Percentiles rank a stretch among this genome's conserved stretches.
Conservation (phyloP, 2,113 vertebrate genomes). For the Mola mola region DNA sequence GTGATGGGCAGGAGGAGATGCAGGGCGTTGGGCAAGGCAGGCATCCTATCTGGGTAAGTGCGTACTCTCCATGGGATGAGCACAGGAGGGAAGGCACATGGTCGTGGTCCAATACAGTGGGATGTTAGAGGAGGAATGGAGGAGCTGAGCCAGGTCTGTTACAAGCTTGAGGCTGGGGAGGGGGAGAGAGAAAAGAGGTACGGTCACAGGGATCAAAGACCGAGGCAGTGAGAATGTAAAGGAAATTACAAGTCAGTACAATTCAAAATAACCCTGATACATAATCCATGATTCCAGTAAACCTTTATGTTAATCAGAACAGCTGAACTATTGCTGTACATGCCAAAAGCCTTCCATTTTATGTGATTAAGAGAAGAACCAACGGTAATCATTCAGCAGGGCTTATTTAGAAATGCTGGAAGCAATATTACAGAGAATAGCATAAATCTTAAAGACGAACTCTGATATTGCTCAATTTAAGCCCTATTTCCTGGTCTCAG, state of each 20-base stretch:
- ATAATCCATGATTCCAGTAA: conserved; percentile 22
- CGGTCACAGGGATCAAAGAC: conserved; percentile 28
- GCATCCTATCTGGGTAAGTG: conserved; percentile 74
- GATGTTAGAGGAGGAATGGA: conserved; percentile 19
- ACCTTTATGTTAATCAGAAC: conserved; percentile 32
- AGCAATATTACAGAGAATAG: conserved; percentile 9
- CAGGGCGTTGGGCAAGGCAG: conserved; percentile 56
- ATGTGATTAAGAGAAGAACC: neutral
- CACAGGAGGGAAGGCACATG: conserved; percentile 28
- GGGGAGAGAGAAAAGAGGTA: neutral
- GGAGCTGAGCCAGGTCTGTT: conserved; percentile 34
- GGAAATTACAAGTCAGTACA: conserved; percentile 17
- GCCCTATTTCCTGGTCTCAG: no score
- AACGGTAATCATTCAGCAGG: conserved; percentile 32
- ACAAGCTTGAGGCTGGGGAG: conserved; percentile 30
- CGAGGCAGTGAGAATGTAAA: conserved; percentile 1
- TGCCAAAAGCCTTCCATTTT: conserved; percentile 18
- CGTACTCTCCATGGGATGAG: conserved; percentile 64
- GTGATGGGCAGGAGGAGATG: conserved; percentile 68
- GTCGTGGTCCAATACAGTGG: conserved; percentile 41
- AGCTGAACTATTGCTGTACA: conserved; percentile 26
- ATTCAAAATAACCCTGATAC: conserved; percentile 31
- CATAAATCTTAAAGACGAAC: no score
- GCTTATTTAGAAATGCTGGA: conserved; percentile 10
- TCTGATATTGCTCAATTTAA: no score